Conservation (phyloP, 2,797 vertebrate genomes). For the Choloepus didactylus region DNA sequence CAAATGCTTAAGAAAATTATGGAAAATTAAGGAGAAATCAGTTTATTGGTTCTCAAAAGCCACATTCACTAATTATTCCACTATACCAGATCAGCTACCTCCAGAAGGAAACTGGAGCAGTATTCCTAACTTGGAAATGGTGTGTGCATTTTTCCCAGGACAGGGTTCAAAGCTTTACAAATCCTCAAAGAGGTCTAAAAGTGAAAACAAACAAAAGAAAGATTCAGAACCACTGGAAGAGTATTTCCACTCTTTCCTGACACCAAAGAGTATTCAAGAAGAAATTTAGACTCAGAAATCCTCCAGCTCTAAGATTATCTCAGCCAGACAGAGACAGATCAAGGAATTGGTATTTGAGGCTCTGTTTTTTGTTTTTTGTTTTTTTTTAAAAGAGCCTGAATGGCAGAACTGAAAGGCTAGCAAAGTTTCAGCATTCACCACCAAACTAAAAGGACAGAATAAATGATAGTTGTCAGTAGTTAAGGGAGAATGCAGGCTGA, state of each 20-base stretch:
- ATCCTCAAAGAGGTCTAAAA: neutral
- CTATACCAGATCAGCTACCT: neutral
- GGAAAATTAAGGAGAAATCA: neutral
- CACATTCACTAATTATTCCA: neutral
- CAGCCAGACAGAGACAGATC: neutral
- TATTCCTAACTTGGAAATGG: neutral
- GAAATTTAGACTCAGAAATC: slow-evolving; percentile 42
- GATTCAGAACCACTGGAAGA: neutral
- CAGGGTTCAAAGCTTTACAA: neutral
- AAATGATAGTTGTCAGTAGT: slow-evolving; percentile 14
- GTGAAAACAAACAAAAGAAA: neutral
- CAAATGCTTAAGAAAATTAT: slow-evolving; percentile 19
- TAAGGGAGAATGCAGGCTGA: neutral
- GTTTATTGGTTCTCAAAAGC: slow-evolving; percentile 38
- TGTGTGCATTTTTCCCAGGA: neutral
- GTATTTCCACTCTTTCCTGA: neutral
- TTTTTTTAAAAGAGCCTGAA: slow-evolving; percentile 38
- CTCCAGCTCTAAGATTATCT: neutral
- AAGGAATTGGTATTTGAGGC: neutral
- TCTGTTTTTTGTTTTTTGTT: neutral
- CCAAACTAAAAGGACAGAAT: slow-evolving; percentile 43
- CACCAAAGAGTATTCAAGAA: slow-evolving; percentile 44
- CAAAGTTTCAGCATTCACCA: slow-evolving; percentile 24
- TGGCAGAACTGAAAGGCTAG: neutral
- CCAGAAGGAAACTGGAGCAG: neutral